Base-by-base conservation (phyloP, 2,888 invertebrate species). In the Mythimna vitellina region DNA sequence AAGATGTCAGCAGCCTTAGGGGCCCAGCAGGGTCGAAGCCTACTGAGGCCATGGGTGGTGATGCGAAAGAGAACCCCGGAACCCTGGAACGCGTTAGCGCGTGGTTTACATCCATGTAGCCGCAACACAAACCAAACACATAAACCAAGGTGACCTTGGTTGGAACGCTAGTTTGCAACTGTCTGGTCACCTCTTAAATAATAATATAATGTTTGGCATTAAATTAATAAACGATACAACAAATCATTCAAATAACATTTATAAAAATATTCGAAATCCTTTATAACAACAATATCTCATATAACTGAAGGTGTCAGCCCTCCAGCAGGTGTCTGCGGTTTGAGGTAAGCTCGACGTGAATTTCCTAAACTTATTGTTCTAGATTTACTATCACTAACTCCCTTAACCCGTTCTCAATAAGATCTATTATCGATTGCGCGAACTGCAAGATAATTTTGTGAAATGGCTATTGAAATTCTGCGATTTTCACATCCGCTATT, bases 301-400 rank as follows among this genome's bases (percentile, higher is more conserved):
- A 88, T 82, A 88, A 87, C 85, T 88, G 86, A 86, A 88, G 89
- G 89, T 91, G 90, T 89, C 92, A 89, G 82, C 84, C 85, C 79
- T 88, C 85, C 87, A 89, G 87, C 93, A 92, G 92, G 89, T 92
- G 93, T 89, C 91, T 92, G 92, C 83, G 93, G 92, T 90, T 88
- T 89, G 90, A 78, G 92, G 93, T 89, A 86, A 86, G 73, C 89
- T 85, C 84, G 69, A 76, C 79, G 79, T 69, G 78, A 85, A 86
- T 87, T 79, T 86, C 82, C 87, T 78, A 78, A 81, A 85, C 72
- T 86, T 76, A 79, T 78, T 78, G 78, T 77, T 73, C 53, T 64
- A 65, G n/a, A 68, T 69, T 25, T 75, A 25, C 53, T 22, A 20
- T 14, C 17, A 49, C 22, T 10, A 35, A 29, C 42, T 54, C 58